Conservation (phyloP, 1,140 invertebrate species). For the Drosophila leontia region DNA sequence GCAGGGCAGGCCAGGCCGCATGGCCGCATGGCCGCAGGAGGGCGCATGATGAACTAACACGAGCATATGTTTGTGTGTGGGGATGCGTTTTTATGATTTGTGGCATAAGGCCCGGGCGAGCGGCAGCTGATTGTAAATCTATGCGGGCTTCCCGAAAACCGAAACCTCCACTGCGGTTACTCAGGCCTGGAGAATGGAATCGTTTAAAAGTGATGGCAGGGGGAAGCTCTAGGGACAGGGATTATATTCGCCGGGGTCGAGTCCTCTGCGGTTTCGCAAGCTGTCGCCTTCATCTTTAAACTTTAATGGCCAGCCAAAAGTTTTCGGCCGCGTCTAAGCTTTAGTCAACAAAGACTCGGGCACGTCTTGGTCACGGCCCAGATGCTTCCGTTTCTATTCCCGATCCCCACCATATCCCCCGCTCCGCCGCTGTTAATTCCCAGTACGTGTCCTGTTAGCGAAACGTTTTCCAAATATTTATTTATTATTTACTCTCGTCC, state of each 20-base stretch:
- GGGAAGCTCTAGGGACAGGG: conserved; percentile 3
- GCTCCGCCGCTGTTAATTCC: conserved; percentile 61
- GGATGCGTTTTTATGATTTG: conserved; percentile 80
- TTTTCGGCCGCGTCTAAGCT: conserved; percentile 54
- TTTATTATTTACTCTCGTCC: conserved; percentile 79
- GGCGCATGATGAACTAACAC: conserved; percentile 44
- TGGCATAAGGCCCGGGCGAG: conserved; percentile 62
- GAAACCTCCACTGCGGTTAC: conserved; percentile 50
- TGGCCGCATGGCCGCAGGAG: conserved; percentile 45
- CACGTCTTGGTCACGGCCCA: conserved; percentile 62
- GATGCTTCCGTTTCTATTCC: conserved; percentile 41
- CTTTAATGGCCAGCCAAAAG: conserved; percentile 73
- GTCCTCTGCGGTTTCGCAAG: conserved; percentile 59
- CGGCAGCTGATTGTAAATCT: conserved; percentile 75
- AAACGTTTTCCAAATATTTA: conserved; percentile 79
- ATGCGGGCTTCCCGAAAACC: conserved; percentile 49
- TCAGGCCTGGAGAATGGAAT: conserved; percentile 34
- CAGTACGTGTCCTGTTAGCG: conserved; percentile 76
- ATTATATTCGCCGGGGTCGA: conserved; percentile 45
- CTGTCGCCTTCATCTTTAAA: conserved; percentile 81
- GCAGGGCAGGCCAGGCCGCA: conserved; percentile 48
- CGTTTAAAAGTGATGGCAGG: conserved; percentile 22
- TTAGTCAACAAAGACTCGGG: conserved; percentile 64
- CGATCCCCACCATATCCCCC: conserved; percentile 4
- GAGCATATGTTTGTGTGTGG: conserved; percentile 43